phyloP scores from a whole-genome alignment of 1,140 invertebrate genomes.

The Pseudachorutes palmiensis region DNA sequence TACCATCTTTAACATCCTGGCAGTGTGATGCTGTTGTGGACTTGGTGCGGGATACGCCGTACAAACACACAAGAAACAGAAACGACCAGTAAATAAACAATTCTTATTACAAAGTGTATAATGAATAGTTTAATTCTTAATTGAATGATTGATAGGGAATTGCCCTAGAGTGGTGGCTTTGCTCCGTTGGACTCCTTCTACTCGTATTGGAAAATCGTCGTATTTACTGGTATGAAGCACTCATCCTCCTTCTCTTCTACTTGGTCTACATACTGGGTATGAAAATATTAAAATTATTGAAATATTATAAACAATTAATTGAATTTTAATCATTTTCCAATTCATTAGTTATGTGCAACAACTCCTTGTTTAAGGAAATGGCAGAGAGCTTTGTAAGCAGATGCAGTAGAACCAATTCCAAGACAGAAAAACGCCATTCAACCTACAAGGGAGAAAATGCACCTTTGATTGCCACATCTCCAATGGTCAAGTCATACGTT shows the following conservation, averaged over 20 bases:
- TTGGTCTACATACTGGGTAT: conserved; percentile 27
- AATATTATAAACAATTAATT: not conserved
- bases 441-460: not conserved
- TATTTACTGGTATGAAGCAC: conserved; percentile 42
- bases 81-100: not conserved
- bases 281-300: not conserved
- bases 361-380: conserved; percentile 17
- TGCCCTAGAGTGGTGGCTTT: conserved; percentile 80
- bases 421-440: not conserved
- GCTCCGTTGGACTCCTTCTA: conserved; percentile 78
- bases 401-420: not conserved
- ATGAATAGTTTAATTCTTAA: not conserved
- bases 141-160: conserved; percentile 56
- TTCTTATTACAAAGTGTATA: not conserved
- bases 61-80: not conserved
- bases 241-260: conserved; percentile 56
- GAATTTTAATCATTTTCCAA: not conserved
- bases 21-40: conserved; percentile 80
- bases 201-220: conserved; percentile 48
- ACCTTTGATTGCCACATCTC: not conserved
- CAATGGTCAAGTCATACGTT: not conserved
- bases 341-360: conserved; percentile 25
- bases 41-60: conserved; percentile 71
- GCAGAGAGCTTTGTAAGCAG: conserved; percentile 9
- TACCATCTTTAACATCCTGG: conserved; percentile 87